Conservation (phyloP, 2,888 invertebrate species). For the Erynnis tages region DNA sequence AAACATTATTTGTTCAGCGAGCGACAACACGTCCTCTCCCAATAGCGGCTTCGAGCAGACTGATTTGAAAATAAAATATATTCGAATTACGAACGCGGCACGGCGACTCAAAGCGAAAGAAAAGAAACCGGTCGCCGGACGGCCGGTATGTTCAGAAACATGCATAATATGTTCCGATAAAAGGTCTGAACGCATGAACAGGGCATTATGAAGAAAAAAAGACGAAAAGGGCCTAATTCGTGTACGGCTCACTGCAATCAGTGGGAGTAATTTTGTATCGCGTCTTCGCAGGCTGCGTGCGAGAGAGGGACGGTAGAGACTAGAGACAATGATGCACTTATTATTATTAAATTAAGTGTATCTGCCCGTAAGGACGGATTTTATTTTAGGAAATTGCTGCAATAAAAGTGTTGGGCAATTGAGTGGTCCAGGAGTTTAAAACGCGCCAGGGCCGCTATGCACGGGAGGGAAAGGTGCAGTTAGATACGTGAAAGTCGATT, state of each 20-base stretch:
- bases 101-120: conserved; percentile 64
- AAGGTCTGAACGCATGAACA: conserved; percentile 76
- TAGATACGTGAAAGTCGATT: too few relatives aligned
- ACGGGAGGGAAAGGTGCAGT: background rate
- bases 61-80: conserved; percentile 54
- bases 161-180: conserved; percentile 78
- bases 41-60: conserved; percentile 53
- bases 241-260: conserved; percentile 78
- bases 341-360: conserved; percentile 74
- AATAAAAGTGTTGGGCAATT: conserved; percentile 73
- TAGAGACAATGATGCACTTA: conserved; percentile 60
- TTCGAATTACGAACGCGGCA: conserved; percentile 50
- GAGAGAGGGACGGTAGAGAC: conserved; percentile 47
- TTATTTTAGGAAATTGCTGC: conserved; percentile 71
- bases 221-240: conserved; percentile 74
- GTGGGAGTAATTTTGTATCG: conserved; percentile 67
- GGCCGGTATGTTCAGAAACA: conserved; percentile 64
- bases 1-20: conserved; percentile 48
- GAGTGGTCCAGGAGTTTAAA: conserved; percentile 65
- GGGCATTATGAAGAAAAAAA: conserved; percentile 67
- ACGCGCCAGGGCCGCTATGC: conserved; percentile 35
- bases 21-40: conserved; percentile 44
- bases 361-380: conserved; percentile 66
- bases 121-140: conserved; percentile 69
- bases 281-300: conserved; percentile 43